Evolutionary conservation across 2,888 invertebrate species (phyloP), one percentile per base, ranked within the genome.

Genomic region (Neoaliturus tenellus): DNA sequence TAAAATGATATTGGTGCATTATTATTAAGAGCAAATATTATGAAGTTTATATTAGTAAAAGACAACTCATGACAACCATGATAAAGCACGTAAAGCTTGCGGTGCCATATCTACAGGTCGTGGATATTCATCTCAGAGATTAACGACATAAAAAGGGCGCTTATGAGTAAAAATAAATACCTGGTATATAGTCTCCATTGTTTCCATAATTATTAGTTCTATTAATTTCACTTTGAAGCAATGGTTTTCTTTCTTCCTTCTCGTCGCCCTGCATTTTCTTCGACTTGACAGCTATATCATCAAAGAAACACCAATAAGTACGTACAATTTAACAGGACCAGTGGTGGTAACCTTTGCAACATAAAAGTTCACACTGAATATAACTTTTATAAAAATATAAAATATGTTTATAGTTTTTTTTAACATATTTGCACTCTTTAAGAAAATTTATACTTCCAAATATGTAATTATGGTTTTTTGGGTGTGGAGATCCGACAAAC

Each of bases 161-260:
- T 28, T 62, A 31, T 28, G 62, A 62, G 31, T 4, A 62, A 62
- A 62, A 3, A 25, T 5, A 20, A 78, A 55, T 82, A 82, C 82
- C 82, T 82, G 69, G 51, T n/a, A 71, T 71, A 25, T 69, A 82
- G 14, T 51, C 82, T 35, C 35, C 71, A 51, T 31, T 48, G 31
- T 67, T 67, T n/a, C 67, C 81, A 51, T 82, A 82, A 41, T 82
- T 71, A 17, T 20, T 31, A 31, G 14, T 31, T 86, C 88, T 88
- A 41, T 48, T 58, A 48, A 87, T 88, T 89, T 91, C 91, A 86
- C 90, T 90, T 86, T 90, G 90, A 85, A 94, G 89, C 85, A 94
- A 91, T 86, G 93, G 93, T 89, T 93, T 93, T 89, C 92, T 93
- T 91, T 94, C 94, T 89, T 94, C 93, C 87, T 90, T 91, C 85